Percentiles rank a stretch among this genome's conserved stretches.
phyloP scores from a whole-genome alignment of 2,113 vertebrate genomes.

The Alosa alosa region DNA sequence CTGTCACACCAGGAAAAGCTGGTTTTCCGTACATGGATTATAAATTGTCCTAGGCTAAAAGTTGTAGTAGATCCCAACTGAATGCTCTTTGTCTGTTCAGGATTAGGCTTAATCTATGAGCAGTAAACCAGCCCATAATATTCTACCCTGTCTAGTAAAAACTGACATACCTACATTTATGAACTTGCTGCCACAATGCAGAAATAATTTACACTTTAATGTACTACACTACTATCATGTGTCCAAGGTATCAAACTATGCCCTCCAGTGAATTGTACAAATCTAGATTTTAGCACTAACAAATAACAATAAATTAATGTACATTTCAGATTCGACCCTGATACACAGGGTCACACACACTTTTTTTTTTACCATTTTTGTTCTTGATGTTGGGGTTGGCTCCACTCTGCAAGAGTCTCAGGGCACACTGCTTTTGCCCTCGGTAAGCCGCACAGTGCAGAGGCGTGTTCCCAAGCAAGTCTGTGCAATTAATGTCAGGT shows the following conservation, averaged over 20 bases:
- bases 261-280: neutral
- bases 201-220: too few species aligned
- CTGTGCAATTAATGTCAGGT: constrained; percentile 84
- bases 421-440: constrained; percentile 87
- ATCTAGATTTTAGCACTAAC: too few species aligned
- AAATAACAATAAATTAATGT: neutral
- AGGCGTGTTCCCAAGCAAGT: constrained; percentile 92
- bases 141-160: too few species aligned
- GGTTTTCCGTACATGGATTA: too few species aligned
- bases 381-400: constrained; percentile 82
- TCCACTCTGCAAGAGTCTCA: constrained; percentile 86
- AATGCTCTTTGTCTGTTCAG: too few species aligned
- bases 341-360: neutral
- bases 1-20: neutral
- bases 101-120: neutral
- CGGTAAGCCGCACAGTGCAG: constrained; percentile 92
- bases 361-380: constrained; percentile 79
- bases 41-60: too few species aligned
- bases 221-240: neutral
- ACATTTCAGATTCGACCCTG: neutral
- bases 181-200: too few species aligned
- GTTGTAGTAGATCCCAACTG: too few species aligned
- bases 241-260: neutral
- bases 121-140: too few species aligned
- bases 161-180: too few species aligned